These are phyloP conservation scores for Butorides virescens DNA, from an alignment of 2,113 vertebrate species.

Conservation along the genomic window DNA sequence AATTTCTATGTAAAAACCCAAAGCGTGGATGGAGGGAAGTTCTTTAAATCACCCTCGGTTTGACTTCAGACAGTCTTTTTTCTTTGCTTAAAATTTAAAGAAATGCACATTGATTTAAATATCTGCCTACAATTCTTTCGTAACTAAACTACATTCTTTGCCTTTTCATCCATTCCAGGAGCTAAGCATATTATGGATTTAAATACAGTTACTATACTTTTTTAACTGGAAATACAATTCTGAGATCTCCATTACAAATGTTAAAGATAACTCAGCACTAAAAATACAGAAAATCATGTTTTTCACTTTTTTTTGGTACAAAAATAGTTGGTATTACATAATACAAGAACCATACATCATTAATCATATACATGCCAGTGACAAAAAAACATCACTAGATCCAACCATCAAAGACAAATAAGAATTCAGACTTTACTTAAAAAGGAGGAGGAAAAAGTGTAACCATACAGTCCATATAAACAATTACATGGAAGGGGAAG, in stretches of 20 bases:
- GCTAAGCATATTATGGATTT: not conserved
- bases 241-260: not conserved
- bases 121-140: not conserved
- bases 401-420: not conserved
- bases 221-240: not conserved
- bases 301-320: not conserved
- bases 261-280: not conserved
- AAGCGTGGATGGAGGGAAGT: not conserved
- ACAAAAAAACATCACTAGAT: not conserved
- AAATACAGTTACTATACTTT: not conserved
- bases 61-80: not conserved
- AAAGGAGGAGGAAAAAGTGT: not conserved
- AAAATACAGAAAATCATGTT: not conserved
- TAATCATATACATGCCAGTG: not conserved
- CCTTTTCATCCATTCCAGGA: not conserved
- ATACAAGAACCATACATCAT: not conserved
- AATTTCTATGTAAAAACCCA: not conserved
- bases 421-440: not conserved
- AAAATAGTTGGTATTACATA: not conserved
- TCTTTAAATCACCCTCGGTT: not conserved
- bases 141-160: not conserved
- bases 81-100: not conserved
- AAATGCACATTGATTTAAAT: not conserved
- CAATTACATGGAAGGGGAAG: not conserved
- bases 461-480: not conserved